These are phyloP conservation scores for Blastobasis adustella DNA, from an alignment of 2,888 invertebrate species.

Conservation along the genomic window DNA sequence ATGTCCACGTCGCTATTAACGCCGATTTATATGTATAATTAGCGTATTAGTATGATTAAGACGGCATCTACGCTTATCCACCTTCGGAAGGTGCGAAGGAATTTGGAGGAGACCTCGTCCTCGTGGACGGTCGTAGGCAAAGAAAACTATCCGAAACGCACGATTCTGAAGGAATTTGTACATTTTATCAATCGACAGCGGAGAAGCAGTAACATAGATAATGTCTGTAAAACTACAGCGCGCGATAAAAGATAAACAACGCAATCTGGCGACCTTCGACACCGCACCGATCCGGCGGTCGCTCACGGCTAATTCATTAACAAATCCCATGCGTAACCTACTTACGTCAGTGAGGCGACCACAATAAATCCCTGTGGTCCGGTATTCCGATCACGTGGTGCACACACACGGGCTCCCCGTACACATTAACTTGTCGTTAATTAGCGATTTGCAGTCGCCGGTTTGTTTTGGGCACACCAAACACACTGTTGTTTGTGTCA, in stretches of 20 bases:
- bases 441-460: conserved; percentile 33
- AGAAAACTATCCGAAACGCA: background rate
- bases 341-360: conserved; percentile 55
- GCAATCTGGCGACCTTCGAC: conserved; percentile 47
- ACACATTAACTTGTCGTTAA: conserved; percentile 59
- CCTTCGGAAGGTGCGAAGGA: no score
- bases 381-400: conserved; percentile 62
- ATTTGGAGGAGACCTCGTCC: no score
- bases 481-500: conserved; percentile 55
- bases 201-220: conserved; percentile 17
- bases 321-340: conserved; percentile 38
- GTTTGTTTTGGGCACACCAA: conserved; percentile 24
- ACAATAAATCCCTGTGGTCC: conserved; percentile 46
- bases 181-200: background rate
- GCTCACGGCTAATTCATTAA: conserved; percentile 36
- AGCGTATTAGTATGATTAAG: no score
- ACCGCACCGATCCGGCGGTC: conserved; percentile 26
- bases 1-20: no score
- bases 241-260: conserved; percentile 47
- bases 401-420: conserved; percentile 36
- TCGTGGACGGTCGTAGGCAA: no score
- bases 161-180: background rate
- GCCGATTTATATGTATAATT: no score
- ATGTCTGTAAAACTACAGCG: conserved; percentile 19
- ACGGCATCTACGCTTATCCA: no score